Evolutionary conservation across 1,140 invertebrate species (phyloP).

Genomic region (Lepidurus apus): DNA sequence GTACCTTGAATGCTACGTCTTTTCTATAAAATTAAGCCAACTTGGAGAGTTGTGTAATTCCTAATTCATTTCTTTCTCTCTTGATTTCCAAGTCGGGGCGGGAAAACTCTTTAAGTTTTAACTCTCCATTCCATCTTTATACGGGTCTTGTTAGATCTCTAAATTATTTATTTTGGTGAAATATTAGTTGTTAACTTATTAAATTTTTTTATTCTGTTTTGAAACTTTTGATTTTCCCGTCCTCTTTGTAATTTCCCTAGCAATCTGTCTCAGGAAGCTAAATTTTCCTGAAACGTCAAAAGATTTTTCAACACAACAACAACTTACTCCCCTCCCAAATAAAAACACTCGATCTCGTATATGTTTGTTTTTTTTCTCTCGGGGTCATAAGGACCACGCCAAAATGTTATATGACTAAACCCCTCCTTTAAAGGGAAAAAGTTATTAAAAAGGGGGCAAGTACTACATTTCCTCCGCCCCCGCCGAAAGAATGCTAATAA

Average conservation of each 20-base stretch:
- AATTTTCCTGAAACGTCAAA: background rate
- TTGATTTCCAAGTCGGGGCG: background rate
- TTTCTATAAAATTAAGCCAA: slow-evolving; percentile 3
- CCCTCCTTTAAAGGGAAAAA: background rate
- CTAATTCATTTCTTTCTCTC: background rate
- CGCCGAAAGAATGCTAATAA: background rate
- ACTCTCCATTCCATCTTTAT: background rate
- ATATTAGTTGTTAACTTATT: no score
- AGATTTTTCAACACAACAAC: background rate
- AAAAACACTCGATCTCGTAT: background rate
- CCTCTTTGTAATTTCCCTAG: background rate
- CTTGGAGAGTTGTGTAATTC: background rate
- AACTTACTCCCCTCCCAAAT: background rate
- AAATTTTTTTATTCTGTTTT: background rate
- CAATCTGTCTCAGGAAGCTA: slow-evolving; percentile 18
- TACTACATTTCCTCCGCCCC: background rate
- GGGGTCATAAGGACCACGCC: slow-evolving; percentile 11
- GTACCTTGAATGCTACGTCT: slow-evolving; percentile 12
- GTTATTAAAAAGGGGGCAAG: background rate
- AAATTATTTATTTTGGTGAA: background rate
- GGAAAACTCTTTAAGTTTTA: background rate
- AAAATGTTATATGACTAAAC: slow-evolving; percentile 5
- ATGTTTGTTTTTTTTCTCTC: background rate
- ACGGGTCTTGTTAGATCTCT: slow-evolving; percentile 1
- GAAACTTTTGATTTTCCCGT: background rate